phyloP scores from a whole-genome alignment of 2,888 invertebrate species.

The Pasiphila rectangulata region DNA sequence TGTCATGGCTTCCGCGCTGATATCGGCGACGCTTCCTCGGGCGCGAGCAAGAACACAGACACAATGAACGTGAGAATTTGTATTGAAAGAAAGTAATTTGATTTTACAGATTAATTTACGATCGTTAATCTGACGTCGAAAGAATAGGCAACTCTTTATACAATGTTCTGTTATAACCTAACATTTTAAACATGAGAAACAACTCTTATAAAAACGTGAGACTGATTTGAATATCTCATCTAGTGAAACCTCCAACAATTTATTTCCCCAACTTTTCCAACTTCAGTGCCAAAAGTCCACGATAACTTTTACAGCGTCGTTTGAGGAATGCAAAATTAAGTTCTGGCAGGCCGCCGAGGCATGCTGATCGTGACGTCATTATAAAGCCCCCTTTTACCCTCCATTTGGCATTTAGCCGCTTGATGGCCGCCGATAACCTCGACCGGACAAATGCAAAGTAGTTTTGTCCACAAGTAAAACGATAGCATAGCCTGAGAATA shows the following conservation, averaged over 20 bases:
- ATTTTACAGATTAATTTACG: conserved; percentile 25
- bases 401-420: background rate
- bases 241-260: background rate
- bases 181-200: background rate
- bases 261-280: background rate
- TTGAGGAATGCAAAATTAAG: background rate
- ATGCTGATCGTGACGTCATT: conserved; percentile 7
- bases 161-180: background rate
- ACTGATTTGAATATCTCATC: background rate
- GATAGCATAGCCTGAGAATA: conserved; percentile 8
- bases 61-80: conserved; percentile 39
- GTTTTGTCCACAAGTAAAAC: background rate
- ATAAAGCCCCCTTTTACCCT: conserved; percentile 1
- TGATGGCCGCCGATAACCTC: conserved; percentile 13
- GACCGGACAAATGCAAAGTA: conserved; percentile 2
- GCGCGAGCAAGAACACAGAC: conserved; percentile 30
- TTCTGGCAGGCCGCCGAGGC: conserved; percentile 8
- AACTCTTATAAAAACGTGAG: background rate
- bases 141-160: background rate
- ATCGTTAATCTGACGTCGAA: conserved; percentile 6
- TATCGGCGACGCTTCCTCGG: conserved; percentile 30
- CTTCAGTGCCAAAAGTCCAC: conserved; percentile 3
- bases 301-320: background rate
- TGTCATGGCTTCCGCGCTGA: conserved; percentile 43
- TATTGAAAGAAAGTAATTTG: conserved; percentile 25